These are phyloP conservation scores for Ectemnius continuus DNA, from an alignment of 2,888 invertebrate species.

Conservation along the genomic window DNA sequence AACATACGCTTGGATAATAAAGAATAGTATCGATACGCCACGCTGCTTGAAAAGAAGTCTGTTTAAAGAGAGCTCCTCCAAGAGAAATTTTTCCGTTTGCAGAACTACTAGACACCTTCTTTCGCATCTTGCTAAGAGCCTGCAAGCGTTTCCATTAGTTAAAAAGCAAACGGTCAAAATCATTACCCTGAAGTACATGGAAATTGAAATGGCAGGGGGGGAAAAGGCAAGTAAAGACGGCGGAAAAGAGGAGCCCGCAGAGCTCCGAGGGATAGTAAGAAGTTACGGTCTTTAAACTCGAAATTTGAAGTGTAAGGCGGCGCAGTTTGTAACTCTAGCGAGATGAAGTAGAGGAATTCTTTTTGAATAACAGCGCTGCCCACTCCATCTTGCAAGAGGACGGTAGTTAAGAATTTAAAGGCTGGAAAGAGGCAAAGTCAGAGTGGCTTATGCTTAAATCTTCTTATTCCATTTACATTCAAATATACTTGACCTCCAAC, in stretches of 20 bases:
- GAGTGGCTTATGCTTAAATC: slow-evolving; percentile 58
- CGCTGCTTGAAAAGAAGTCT: background rate
- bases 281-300: slow-evolving; percentile 58
- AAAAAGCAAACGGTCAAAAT: slow-evolving; percentile 15
- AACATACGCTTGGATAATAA: slow-evolving; percentile 37
- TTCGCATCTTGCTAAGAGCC: background rate
- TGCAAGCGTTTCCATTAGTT: slow-evolving; percentile 11
- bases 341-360: slow-evolving; percentile 47
- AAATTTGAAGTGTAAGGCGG: slow-evolving; percentile 55
- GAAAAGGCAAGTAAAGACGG: background rate
- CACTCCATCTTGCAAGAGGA: slow-evolving; percentile 20
- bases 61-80: background rate
- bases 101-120: background rate
- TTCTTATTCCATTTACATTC: slow-evolving; percentile 59
- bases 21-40: slow-evolving; percentile 10
- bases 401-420: slow-evolving; percentile 28
- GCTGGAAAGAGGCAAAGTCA: slow-evolving; percentile 35
- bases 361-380: slow-evolving; percentile 57
- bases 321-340: slow-evolving; percentile 59
- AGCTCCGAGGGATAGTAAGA: slow-evolving; percentile 30
- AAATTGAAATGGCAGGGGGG: background rate
- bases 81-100: background rate
- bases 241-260: slow-evolving; percentile 12
- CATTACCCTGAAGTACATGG: background rate
- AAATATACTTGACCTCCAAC: slow-evolving; percentile 59